Conservation (phyloP, 23 tunicate species). For the Phallusia fumigata region DNA sequence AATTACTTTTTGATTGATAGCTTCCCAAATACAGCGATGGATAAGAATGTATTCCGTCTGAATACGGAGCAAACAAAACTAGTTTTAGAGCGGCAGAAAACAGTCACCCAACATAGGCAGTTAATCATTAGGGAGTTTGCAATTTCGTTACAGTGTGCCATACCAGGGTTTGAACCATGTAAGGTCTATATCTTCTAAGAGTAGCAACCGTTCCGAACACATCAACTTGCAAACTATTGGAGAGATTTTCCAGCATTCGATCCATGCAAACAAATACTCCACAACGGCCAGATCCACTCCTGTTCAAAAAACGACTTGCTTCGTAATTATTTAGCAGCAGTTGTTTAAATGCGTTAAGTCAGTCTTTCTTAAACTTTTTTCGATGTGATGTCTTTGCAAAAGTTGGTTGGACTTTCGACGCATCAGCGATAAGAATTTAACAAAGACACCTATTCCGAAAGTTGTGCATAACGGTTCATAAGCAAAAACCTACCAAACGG, state of each 20-base stretch:
- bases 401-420: too few relatives aligned
- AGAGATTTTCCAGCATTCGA: constrained; percentile 37
- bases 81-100: too few relatives aligned
- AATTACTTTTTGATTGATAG: not conserved
- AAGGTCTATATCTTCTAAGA: constrained; percentile 47
- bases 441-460: too few relatives aligned
- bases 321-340: too few relatives aligned
- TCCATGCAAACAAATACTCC: constrained; percentile 65
- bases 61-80: not conserved
- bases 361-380: too few relatives aligned
- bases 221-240: constrained; percentile 32
- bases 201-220: constrained; percentile 57
- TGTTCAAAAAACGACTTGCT: not conserved
- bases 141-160: constrained; percentile 1
- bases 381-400: too few relatives aligned
- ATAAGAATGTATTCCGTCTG: constrained; percentile 31
- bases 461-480: too few relatives aligned
- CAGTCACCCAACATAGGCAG: not conserved
- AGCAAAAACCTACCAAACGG: too few relatives aligned
- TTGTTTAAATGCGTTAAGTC: too few relatives aligned
- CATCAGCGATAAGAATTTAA: too few relatives aligned
- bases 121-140: not conserved
- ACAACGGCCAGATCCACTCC: constrained; percentile 54
- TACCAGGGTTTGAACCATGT: constrained; percentile 74
- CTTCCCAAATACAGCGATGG: constrained; percentile 37